Percentiles rank a stretch among this genome's conserved stretches.
Conservation (phyloP, 2,797 vertebrate species). For the Hypotaenidia philippensis region DNA sequence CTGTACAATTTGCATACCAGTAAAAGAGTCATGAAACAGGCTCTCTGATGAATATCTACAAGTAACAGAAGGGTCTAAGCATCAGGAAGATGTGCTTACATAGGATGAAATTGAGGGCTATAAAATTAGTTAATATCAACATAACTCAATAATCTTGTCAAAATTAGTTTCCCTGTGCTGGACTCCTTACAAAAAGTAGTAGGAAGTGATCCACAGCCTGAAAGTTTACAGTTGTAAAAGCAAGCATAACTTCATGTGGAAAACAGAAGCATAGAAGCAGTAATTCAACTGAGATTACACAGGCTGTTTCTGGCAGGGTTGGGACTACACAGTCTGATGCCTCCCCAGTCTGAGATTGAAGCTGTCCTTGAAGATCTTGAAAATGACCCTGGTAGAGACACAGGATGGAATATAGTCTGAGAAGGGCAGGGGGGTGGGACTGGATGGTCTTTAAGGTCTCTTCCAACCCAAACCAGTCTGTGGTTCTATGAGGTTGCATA, state of each 20-base stretch:
- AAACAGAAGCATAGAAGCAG: neutral
- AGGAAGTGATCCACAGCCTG: neutral
- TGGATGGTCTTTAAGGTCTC: too few relatives aligned
- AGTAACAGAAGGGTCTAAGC: neutral
- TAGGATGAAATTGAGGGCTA: neutral
- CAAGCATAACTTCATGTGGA: neutral
- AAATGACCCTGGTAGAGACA: neutral
- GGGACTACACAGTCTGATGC: neutral
- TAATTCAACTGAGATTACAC: neutral
- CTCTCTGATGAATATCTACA: neutral
- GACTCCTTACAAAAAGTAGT: neutral
- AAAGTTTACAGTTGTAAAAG: neutral
- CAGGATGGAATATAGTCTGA: neutral
- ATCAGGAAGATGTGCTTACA: neutral
- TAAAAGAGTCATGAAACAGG: neutral
- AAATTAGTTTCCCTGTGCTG: neutral
- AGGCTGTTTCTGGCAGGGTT: neutral
- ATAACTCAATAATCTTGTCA: neutral
- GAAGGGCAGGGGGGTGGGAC: neutral
- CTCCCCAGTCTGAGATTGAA: neutral
- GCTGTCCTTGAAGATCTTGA: neutral
- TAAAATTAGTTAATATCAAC: neutral
- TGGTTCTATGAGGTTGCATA: neutral
- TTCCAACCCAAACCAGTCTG: too few relatives aligned
- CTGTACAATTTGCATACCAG: neutral